These are phyloP conservation scores for Tribolium castaneum DNA, from an alignment of 1,140 invertebrate genomes.

Conservation along the genomic window DNA sequence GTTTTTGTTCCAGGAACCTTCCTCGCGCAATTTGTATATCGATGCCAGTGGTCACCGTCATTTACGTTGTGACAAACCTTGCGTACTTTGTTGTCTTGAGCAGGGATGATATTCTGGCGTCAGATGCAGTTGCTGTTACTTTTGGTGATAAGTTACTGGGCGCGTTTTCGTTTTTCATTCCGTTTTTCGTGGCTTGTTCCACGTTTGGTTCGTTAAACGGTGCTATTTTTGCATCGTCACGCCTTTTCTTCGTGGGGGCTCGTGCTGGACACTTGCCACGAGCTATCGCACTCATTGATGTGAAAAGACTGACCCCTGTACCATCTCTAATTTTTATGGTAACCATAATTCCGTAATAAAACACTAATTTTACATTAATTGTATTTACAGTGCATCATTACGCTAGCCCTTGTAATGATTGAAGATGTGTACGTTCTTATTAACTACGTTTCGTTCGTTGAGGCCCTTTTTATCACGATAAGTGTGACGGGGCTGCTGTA, in stretches of 20 bases:
- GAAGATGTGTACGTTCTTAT: slow-evolving; percentile 92
- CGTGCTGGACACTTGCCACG: slow-evolving; percentile 90
- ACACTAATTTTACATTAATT: slow-evolving; percentile 3
- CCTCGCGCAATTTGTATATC: slow-evolving; percentile 92
- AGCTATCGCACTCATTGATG: slow-evolving; percentile 88
- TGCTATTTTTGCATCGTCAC: slow-evolving; percentile 87
- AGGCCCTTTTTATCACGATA: slow-evolving; percentile 91
- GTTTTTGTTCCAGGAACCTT: slow-evolving; percentile 78
- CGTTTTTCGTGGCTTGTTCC: slow-evolving; percentile 87
- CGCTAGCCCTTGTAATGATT: slow-evolving; percentile 83
- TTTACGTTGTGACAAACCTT: slow-evolving; percentile 91
- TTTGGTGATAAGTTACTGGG: slow-evolving; percentile 87
- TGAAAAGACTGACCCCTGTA: slow-evolving; percentile 87
- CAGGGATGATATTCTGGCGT: slow-evolving; percentile 81
- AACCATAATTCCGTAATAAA: slow-evolving; percentile 62
- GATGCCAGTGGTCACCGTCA: slow-evolving; percentile 87
- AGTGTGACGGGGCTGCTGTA: slow-evolving; percentile 90
- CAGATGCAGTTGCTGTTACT: slow-evolving; percentile 92
- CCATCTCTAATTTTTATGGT: slow-evolving; percentile 93
- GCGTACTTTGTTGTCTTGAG: slow-evolving; percentile 91
- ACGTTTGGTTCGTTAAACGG: slow-evolving; percentile 90
- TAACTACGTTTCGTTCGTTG: slow-evolving; percentile 94
- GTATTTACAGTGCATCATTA: slow-evolving; percentile 76
- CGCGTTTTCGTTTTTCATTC: slow-evolving; percentile 86
- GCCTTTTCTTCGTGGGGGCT: slow-evolving; percentile 92